Percentiles rank a stretch among this genome's conserved stretches.
Conservation (phyloP, 64 coral and sea anemone genomes). For the Montipora cactus region DNA sequence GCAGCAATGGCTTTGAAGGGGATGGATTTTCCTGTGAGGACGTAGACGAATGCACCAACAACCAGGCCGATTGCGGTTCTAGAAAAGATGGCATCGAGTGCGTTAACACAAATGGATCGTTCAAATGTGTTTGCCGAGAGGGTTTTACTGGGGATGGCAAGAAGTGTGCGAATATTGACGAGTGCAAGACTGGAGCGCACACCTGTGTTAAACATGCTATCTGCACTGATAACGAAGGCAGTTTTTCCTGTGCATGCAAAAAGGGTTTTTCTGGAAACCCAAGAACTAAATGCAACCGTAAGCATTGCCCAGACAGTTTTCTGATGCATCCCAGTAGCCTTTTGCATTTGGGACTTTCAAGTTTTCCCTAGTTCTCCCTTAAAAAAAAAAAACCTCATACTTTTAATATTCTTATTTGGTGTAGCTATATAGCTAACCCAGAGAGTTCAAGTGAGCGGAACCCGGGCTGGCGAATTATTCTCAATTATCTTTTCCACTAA, state of each 20-base stretch:
- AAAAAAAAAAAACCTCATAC: too few species aligned
- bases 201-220: neutral
- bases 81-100: neutral
- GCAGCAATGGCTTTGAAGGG: conserved; percentile 15
- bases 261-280: neutral
- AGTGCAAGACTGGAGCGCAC: neutral
- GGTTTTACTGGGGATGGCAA: neutral
- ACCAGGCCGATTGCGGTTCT: neutral
- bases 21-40: neutral
- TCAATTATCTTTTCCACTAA: too few species aligned
- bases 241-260: conserved; percentile 5
- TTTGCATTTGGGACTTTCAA: too few species aligned
- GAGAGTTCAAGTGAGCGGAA: too few species aligned
- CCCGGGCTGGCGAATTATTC: too few species aligned
- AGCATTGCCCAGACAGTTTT: neutral
- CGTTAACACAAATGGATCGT: neutral
- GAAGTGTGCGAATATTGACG: conserved; percentile 3
- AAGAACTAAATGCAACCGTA: neutral
- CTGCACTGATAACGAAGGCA: neutral
- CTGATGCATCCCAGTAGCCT: too few species aligned
- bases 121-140: neutral
- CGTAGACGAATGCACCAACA: neutral
- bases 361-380: too few species aligned
- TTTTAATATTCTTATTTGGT: too few species aligned
- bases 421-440: too few species aligned